These are phyloP conservation scores for Solen grandis DNA, from an alignment of 1,140 invertebrate species.

Conservation along the genomic window DNA sequence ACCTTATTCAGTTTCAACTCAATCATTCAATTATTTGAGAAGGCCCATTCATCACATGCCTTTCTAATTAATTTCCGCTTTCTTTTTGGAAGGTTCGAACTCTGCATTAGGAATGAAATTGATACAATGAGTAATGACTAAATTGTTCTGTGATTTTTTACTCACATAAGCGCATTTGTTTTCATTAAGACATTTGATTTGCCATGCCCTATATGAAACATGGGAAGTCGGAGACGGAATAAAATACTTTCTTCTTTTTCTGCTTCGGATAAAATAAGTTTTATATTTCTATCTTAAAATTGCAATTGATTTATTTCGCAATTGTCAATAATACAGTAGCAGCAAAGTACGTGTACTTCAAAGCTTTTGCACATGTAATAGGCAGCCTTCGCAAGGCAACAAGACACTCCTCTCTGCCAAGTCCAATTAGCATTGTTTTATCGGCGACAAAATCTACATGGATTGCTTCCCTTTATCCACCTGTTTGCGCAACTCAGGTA, in stretches of 20 bases:
- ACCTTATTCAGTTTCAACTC: conserved; percentile 38
- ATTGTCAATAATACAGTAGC: no score
- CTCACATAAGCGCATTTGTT: conserved; percentile 35
- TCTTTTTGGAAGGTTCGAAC: conserved; percentile 44
- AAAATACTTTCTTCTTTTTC: no score
- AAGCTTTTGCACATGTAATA: no score
- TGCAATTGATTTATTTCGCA: no score
- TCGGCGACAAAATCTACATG: neutral
- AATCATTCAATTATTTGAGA: conserved; percentile 28
- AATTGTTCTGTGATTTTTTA: conserved; percentile 36
- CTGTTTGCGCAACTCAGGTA: no score
- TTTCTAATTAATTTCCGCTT: conserved; percentile 55
- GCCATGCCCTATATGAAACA: no score
- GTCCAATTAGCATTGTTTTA: neutral
- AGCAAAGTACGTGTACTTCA: no score
- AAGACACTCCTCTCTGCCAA: no score
- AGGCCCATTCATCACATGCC: conserved; percentile 39
- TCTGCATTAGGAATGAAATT: conserved; percentile 52
- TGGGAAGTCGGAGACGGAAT: no score
- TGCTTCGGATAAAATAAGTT: no score
- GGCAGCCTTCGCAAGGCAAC: no score
- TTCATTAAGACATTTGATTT: conserved; percentile 23
- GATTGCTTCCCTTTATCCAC: conserved; percentile 33
- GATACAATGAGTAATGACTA: conserved; percentile 44
- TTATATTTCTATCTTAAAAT: no score